phyloP scores from a whole-genome alignment of 2,888 invertebrate genomes.

The Gortyna flavago region DNA sequence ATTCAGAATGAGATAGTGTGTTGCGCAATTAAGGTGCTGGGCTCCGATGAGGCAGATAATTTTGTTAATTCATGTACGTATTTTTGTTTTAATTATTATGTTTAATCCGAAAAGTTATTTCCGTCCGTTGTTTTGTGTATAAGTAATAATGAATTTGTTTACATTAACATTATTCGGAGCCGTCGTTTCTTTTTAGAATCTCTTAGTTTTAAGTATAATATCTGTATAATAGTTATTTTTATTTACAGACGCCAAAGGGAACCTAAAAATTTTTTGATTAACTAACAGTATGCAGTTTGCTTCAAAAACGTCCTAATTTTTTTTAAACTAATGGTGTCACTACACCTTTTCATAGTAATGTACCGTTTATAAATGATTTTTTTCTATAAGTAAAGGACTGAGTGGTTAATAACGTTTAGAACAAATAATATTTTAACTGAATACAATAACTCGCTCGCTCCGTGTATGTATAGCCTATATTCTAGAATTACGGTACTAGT shows the following conservation, averaged over 20 bases:
- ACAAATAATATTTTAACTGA: slow-evolving; percentile 67
- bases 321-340: slow-evolving; percentile 7
- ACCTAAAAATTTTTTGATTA: slow-evolving; percentile 42
- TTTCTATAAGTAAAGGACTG: slow-evolving; percentile 78
- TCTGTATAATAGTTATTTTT: slow-evolving; percentile 52
- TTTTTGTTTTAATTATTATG: slow-evolving; percentile 45
- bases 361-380: slow-evolving; percentile 35
- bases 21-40: too few relatives aligned
- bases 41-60: slow-evolving; percentile 7
- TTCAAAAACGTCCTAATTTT: slow-evolving; percentile 21
- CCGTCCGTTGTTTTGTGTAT: slow-evolving; percentile 74
- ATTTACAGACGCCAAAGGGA: slow-evolving; percentile 63
- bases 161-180: slow-evolving; percentile 51
- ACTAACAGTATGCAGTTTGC: slow-evolving; percentile 5
- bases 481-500: slow-evolving; percentile 77
- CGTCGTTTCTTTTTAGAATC: slow-evolving; percentile 31
- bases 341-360: slow-evolving; percentile 14
- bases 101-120: slow-evolving; percentile 62
- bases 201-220: slow-evolving; percentile 50
- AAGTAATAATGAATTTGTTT: slow-evolving; percentile 53
- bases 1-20: too few relatives aligned
- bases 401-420: slow-evolving; percentile 72
- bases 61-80: slow-evolving; percentile 30
- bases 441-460: slow-evolving; percentile 69
- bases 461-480: slow-evolving; percentile 76